phyloP scores from a whole-genome alignment of 2,113 vertebrate genomes.

The Echinops telfairi region DNA sequence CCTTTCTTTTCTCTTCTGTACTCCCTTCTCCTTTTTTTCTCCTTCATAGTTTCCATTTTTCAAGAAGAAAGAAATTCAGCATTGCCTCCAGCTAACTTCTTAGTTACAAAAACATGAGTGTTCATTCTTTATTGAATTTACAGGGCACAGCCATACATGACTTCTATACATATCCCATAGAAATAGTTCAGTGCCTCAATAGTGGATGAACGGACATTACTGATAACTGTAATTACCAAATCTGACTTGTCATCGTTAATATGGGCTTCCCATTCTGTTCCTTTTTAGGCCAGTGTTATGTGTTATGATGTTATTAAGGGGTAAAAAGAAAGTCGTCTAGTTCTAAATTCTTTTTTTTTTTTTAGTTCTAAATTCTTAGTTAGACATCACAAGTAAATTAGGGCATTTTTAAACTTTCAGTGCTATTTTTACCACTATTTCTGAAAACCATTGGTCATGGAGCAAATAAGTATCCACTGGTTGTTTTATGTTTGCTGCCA shows the following conservation, averaged over 20 bases:
- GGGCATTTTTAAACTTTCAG: not conserved
- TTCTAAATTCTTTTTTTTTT: conserved; percentile 40
- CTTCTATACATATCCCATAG: conserved; percentile 53
- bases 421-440: conserved; percentile 43
- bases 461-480: conserved; percentile 53
- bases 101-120: conserved; percentile 68
- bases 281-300: not conserved
- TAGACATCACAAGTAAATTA: conserved; percentile 19
- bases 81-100: conserved; percentile 78
- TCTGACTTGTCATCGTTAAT: conserved; percentile 10
- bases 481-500: conserved; percentile 61
- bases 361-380: conserved; percentile 16
- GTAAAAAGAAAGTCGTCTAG: conserved; percentile 4
- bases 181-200: conserved; percentile 60
- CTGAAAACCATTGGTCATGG: conserved; percentile 50
- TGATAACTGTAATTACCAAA: conserved; percentile 70
- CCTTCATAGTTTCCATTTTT: conserved; percentile 70
- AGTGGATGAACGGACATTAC: conserved; percentile 66
- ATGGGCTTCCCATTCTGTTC: not conserved
- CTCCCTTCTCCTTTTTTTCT: conserved; percentile 61
- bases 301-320: not conserved
- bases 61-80: conserved; percentile 77
- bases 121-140: conserved; percentile 75
- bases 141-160: conserved; percentile 61
- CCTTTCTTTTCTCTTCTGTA: conserved; percentile 31